Evolutionary conservation across 2,797 vertebrate genomes (phyloP).

Genomic region (Tiaroga cobitis): DNA sequence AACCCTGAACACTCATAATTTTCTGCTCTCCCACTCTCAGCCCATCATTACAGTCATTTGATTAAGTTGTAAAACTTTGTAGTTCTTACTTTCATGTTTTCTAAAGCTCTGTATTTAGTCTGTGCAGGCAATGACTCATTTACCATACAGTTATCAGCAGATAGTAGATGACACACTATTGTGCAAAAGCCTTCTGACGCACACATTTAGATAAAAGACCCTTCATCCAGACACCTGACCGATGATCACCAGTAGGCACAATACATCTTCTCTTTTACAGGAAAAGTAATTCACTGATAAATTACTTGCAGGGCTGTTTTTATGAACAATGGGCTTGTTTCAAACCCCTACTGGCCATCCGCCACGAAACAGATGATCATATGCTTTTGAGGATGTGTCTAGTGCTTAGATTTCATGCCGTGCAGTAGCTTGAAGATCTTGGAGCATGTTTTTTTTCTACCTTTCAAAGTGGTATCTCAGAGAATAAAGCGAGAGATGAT

Average conservation of each 20-base stretch:
- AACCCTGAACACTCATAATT: background rate
- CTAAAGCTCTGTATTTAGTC: background rate
- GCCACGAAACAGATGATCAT: background rate
- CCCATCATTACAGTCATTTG: background rate
- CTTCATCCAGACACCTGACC: slow-evolving; percentile 32
- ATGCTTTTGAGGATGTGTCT: slow-evolving; percentile 11
- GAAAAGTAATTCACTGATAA: slow-evolving; percentile 38
- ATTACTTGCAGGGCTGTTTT: background rate
- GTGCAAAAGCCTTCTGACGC: slow-evolving; percentile 16
- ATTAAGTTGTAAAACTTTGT: background rate
- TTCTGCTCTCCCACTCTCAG: background rate
- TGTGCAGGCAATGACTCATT: slow-evolving; percentile 24
- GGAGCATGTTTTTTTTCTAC: background rate
- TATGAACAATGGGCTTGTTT: slow-evolving; percentile 20
- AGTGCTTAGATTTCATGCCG: background rate
- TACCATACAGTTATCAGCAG: background rate
- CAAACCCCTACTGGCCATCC: background rate
- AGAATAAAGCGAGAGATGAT: slow-evolving; percentile 3
- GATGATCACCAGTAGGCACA: background rate
- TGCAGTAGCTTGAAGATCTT: slow-evolving; percentile 3
- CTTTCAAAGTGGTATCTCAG: background rate
- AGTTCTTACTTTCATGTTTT: background rate
- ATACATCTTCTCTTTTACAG: background rate
- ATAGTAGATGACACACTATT: background rate
- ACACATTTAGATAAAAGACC: slow-evolving; percentile 24